A percentile compares a stretch with the other conserved stretches of the same genome.
phyloP scores from a whole-genome alignment of 2,113 vertebrate genomes.

The Bagarius yarrelli region DNA sequence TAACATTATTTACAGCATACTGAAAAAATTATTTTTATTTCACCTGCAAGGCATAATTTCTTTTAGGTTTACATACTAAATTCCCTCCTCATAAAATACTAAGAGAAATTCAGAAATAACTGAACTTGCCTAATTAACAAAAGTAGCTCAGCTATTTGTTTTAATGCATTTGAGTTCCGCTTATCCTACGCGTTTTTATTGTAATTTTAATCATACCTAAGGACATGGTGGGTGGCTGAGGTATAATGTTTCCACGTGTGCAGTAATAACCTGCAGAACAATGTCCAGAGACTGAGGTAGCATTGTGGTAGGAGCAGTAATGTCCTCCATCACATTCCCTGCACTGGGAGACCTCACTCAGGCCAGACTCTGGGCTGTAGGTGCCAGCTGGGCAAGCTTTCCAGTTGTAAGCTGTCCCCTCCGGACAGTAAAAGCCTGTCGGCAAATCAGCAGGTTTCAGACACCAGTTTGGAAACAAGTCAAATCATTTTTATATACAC shows the following conservation, averaged over 20 bases:
- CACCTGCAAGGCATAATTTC: background rate
- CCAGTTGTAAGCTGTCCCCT: conserved; percentile 73
- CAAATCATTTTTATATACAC: conserved; percentile 20
- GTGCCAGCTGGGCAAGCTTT: conserved; percentile 77
- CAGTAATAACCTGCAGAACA: conserved; percentile 84
- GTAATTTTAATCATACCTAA: conserved; percentile 61
- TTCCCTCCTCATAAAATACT: background rate
- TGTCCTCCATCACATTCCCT: conserved; percentile 75
- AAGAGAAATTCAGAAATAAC: background rate
- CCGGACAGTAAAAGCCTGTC: conserved; percentile 82
- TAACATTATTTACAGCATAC: background rate
- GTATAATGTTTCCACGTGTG: conserved; percentile 67
- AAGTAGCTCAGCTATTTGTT: background rate
- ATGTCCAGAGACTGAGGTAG: conserved; percentile 72
- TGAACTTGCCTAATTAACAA: background rate
- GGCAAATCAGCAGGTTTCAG: conserved; percentile 25
- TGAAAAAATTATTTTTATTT: background rate
- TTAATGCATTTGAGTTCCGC: background rate
- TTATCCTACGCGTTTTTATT: background rate
- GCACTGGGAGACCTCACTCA: conserved; percentile 68
- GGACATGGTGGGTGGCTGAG: conserved; percentile 64
- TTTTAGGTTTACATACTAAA: background rate
- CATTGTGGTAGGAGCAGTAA: conserved; percentile 75
- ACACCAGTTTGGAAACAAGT: background rate
- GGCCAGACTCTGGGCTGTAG: conserved; percentile 69